Percentiles rank a stretch among this genome's conserved stretches.
Conservation (phyloP, 2,113 vertebrate species). For the Leucoraja erinaceus region DNA sequence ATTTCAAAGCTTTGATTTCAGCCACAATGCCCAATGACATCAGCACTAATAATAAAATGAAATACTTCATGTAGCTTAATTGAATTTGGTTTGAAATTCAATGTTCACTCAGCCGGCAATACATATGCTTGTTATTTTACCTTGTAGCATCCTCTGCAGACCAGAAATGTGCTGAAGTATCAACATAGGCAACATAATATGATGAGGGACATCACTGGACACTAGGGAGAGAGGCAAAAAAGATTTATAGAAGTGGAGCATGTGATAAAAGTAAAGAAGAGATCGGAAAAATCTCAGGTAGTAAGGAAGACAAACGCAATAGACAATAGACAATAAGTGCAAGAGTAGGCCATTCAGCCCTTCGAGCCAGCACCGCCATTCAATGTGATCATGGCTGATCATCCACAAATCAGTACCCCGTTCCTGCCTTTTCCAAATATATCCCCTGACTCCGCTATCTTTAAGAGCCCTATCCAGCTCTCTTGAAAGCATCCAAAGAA, state of each 20-base stretch:
- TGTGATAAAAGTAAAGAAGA: neutral
- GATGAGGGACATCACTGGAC: neutral
- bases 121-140: neutral
- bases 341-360: too few species aligned
- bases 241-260: neutral
- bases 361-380: too few species aligned
- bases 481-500: too few species aligned
- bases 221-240: neutral
- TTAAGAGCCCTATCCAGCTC: too few species aligned
- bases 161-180: neutral
- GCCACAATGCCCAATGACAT: neutral
- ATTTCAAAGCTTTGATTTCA: neutral
- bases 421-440: too few species aligned
- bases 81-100: neutral
- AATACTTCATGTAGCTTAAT: neutral
- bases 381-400: too few species aligned
- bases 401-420: too few species aligned
- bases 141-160: neutral
- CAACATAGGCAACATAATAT: neutral
- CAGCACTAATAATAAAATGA: neutral
- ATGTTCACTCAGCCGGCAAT: neutral
- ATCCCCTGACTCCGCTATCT: too few species aligned
- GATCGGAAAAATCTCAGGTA: neutral
- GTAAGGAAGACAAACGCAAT: neutral
- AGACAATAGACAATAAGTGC: too few species aligned